These are phyloP conservation scores for Shargacucullia verbasci DNA, from an alignment of 2,888 invertebrate species.

Conservation along the genomic window DNA sequence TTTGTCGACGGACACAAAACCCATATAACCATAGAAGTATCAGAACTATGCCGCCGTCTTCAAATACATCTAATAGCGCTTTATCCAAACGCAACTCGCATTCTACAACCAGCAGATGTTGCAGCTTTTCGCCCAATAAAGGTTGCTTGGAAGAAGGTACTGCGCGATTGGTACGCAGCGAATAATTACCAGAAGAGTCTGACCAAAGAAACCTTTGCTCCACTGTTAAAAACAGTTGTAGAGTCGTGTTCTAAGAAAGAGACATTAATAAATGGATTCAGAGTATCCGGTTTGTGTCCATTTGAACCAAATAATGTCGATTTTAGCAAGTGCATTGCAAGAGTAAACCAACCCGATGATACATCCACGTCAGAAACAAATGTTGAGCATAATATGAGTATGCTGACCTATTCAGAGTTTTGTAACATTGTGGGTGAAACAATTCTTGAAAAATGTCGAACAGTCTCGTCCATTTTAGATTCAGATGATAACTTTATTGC, in stretches of 20 bases:
- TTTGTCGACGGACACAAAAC: constrained; percentile 52
- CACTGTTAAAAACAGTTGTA: constrained; percentile 12
- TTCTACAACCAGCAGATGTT: background rate
- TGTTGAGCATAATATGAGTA: too few relatives aligned
- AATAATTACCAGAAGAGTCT: constrained; percentile 11
- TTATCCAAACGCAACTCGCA: background rate
- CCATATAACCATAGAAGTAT: constrained; percentile 32
- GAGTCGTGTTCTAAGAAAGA: constrained; percentile 14
- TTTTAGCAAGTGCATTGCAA: constrained; percentile 6
- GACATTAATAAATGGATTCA: constrained; percentile 24
- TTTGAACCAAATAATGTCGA: constrained; percentile 13
- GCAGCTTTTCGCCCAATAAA: background rate
- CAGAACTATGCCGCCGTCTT: constrained; percentile 21
- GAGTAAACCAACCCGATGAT: too few relatives aligned
- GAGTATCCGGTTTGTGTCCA: constrained; percentile 2
- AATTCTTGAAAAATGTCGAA: too few relatives aligned
- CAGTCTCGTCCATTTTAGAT: too few relatives aligned
- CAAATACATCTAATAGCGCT: background rate
- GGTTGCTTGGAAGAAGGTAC: background rate
- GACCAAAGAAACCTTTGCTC: constrained; percentile 13
- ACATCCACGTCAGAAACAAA: too few relatives aligned
- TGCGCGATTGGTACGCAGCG: constrained; percentile 6
- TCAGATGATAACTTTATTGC: too few relatives aligned
- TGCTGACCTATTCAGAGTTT: too few relatives aligned
- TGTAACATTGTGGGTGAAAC: too few relatives aligned